Conservation (phyloP, 2,113 vertebrate genomes). For the Dasyprocta punctata region DNA sequence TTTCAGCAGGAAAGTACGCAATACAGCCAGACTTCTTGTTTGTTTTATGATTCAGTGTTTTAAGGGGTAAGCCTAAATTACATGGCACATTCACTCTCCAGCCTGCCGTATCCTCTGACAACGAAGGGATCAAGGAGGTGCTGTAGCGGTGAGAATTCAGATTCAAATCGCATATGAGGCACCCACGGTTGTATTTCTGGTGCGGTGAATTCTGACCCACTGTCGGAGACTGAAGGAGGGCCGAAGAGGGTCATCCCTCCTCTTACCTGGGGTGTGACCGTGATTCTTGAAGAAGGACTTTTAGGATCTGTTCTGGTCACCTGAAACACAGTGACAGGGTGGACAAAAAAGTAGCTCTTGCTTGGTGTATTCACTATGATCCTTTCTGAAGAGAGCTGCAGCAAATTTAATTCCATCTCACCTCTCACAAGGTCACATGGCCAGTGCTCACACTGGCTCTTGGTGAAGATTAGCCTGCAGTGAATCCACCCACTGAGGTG, state of each 20-base stretch:
- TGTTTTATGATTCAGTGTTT: slow-evolving; percentile 58
- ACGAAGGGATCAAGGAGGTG: neutral
- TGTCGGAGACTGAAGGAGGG: neutral
- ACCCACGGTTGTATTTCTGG: neutral
- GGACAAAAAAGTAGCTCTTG: neutral
- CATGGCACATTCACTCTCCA: neutral
- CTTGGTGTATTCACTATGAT: neutral
- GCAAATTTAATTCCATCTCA: neutral
- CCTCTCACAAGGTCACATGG: slow-evolving; percentile 15
- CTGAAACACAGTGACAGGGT: neutral
- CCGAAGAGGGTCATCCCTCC: neutral
- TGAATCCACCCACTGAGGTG: neutral
- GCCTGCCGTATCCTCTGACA: neutral
- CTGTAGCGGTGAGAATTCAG: neutral
- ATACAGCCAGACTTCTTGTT: slow-evolving; percentile 15
- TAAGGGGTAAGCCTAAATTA: slow-evolving; percentile 22
- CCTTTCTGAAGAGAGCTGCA: slow-evolving; percentile 34
- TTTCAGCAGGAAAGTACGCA: slow-evolving; percentile 26
- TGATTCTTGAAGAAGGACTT: neutral
- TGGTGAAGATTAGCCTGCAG: neutral
- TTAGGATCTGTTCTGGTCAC: neutral
- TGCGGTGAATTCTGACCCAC: neutral
- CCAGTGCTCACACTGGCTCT: neutral
- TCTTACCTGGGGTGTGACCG: neutral
- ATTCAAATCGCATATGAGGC: neutral